Conservation (phyloP, 64 coral and sea anemone species). For the Stylophora pistillata region DNA sequence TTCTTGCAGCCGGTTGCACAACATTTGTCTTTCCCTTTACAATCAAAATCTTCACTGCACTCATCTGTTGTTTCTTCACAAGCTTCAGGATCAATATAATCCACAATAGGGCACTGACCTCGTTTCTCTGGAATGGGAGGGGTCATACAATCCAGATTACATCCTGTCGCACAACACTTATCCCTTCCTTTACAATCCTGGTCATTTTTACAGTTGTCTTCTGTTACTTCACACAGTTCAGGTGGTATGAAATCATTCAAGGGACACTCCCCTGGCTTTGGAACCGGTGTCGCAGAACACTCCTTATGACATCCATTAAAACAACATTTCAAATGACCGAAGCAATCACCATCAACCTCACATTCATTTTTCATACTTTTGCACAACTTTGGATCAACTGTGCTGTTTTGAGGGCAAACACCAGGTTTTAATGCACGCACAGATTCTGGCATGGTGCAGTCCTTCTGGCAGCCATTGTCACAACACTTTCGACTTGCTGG, state of each 20-base stretch:
- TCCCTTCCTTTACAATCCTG: slow-evolving; percentile 31
- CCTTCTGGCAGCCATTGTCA: slow-evolving; percentile 43
- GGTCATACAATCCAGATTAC: slow-evolving; percentile 51
- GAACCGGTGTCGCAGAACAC: slow-evolving; percentile 31
- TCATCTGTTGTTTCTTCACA: slow-evolving; percentile 2
- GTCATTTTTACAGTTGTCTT: neutral
- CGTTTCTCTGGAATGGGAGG: slow-evolving; percentile 45
- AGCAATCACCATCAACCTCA: slow-evolving; percentile 53
- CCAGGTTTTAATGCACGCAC: slow-evolving; percentile 40
- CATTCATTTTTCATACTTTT: slow-evolving; percentile 57
- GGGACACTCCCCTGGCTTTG: slow-evolving; percentile 56
- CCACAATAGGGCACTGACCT: slow-evolving; percentile 43
- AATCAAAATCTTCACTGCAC: slow-evolving; percentile 13
- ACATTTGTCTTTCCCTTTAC: slow-evolving; percentile 34
- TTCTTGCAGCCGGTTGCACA: slow-evolving; percentile 37
- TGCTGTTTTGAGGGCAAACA: slow-evolving; percentile 16
- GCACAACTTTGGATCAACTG: slow-evolving; percentile 30
- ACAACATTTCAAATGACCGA: slow-evolving; percentile 57
- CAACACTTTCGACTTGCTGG: slow-evolving; percentile 56
- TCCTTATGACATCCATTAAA: slow-evolving; percentile 49
- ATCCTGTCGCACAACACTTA: slow-evolving; percentile 43
- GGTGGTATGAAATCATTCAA: slow-evolving; percentile 28
- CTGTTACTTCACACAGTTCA: slow-evolving; percentile 3
- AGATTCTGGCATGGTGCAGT: slow-evolving; percentile 24
- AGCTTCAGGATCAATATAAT: slow-evolving; percentile 28